These are phyloP conservation scores for Cryptoblepharus egeriae DNA, from an alignment of 2,797 vertebrate species.

Conservation along the genomic window DNA sequence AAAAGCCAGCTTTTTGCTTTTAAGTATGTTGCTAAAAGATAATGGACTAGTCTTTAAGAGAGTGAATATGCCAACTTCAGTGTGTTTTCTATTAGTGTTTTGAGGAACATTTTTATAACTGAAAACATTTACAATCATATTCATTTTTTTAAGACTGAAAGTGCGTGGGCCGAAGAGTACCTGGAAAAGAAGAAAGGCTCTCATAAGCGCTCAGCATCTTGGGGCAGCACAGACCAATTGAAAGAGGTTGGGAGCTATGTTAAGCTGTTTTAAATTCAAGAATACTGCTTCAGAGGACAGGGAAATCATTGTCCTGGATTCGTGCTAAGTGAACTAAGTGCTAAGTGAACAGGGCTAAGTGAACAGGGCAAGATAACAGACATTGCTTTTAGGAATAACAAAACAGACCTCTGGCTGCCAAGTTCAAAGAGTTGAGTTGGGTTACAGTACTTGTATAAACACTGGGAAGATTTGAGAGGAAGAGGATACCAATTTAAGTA, in stretches of 20 bases:
- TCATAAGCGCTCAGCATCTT: conserved; percentile 97
- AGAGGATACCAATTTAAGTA: not conserved
- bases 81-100: not conserved
- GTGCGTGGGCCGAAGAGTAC: conserved; percentile 98
- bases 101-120: not conserved
- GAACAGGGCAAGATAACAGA: conserved; percentile 14
- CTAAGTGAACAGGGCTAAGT: too few relatives aligned
- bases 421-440: not conserved
- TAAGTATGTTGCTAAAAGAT: not conserved
- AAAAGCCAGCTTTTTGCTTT: not conserved
- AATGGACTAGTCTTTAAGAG: not conserved
- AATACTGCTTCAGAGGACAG: not conserved
- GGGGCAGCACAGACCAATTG: conserved; percentile 97
- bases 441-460: not conserved
- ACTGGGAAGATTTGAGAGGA: not conserved
- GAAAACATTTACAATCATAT: too few relatives aligned
- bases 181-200: conserved; percentile 92
- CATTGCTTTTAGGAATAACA: not conserved
- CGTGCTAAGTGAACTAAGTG: too few relatives aligned
- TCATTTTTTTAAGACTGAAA: conserved; percentile 88
- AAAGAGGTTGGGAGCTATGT: conserved; percentile 88
- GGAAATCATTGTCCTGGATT: too few relatives aligned
- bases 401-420: not conserved
- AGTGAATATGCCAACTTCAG: not conserved
- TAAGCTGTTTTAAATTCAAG: conserved; percentile 37